Base-by-base conservation (phyloP, 2,113 vertebrate genomes). In the Corapipo altera region DNA sequence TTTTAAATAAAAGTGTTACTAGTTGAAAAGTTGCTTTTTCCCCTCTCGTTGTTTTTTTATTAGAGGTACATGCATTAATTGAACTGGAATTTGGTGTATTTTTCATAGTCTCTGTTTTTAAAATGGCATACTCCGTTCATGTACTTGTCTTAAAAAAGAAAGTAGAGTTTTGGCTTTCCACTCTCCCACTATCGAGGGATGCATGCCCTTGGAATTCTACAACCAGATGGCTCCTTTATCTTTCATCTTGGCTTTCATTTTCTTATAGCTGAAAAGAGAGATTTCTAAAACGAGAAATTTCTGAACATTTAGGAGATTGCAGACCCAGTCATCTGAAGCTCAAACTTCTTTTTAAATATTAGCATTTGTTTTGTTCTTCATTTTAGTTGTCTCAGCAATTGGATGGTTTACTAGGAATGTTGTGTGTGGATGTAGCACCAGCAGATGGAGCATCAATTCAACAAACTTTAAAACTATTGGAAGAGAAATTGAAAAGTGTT, bases 401-500 rank as follows among this genome's bases (percentile, higher is more conserved):
- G 97, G 99, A 99, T 88, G 98, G 99, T 75, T 98, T 99, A 78
- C 98, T 99, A 89, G 99, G 99, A 96, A 99, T 99, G 99, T 98
- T 99, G 96, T 99, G 99, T 97, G 99, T 99, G 73, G 99, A 99
- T 77, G 99, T 99, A 81, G 99, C 99, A 89, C 99, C 99, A 90
- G 98, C 99, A 77, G 99, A 99, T 93, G 99, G 99, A 95, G 98
- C 99, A 82, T 98, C 99, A 58, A 99, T 99, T 97, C 99, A 99
- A 97, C 99, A 99, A 89, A 99, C 99, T 88, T 98, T 99, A 96
- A 99, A 99, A 97, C 98, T 99, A 89, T 97, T 99, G 97, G 99
- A 99, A 98, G 99, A 99, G 98, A 99, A 99, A 94, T 98, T 99
- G 77, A 99, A 99, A 98, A 98, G 98, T 93, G 99, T 99, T 74